These are phyloP conservation scores for Argyresthia goedartella DNA, from an alignment of 2,888 invertebrate genomes.

Conservation along the genomic window DNA sequence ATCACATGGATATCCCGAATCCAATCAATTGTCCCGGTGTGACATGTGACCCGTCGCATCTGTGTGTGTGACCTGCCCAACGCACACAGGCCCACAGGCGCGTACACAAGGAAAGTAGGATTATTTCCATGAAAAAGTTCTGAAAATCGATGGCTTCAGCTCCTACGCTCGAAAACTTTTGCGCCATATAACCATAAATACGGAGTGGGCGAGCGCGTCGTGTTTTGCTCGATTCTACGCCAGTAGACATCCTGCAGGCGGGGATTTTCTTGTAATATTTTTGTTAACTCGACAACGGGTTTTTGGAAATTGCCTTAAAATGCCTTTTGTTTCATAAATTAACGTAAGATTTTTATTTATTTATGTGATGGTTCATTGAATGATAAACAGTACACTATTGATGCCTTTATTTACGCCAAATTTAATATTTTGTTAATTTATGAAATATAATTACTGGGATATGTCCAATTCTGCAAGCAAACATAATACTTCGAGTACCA, in stretches of 20 bases:
- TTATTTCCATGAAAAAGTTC: slow-evolving; percentile 73
- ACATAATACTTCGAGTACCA: too few relatives aligned
- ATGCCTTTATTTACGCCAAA: too few relatives aligned
- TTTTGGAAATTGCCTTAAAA: not conserved
- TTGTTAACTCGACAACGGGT: slow-evolving; percentile 24
- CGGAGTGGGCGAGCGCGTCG: slow-evolving; percentile 26
- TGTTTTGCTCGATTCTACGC: slow-evolving; percentile 34
- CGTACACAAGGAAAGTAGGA: slow-evolving; percentile 67
- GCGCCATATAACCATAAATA: slow-evolving; percentile 67
- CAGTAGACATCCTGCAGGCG: slow-evolving; percentile 32
- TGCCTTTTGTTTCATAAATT: not conserved
- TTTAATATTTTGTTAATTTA: too few relatives aligned
- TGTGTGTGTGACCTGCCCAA: slow-evolving; percentile 35
- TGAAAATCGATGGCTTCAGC: slow-evolving; percentile 71
- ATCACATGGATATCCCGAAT: not conserved
- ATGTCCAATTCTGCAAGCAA: too few relatives aligned
- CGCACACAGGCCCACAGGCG: slow-evolving; percentile 34
- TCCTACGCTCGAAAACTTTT: slow-evolving; percentile 67
- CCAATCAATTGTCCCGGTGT: slow-evolving; percentile 20
- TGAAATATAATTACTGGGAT: too few relatives aligned
- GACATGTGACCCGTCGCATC: slow-evolving; percentile 34
- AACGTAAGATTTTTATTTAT: not conserved
- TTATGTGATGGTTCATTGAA: too few relatives aligned
- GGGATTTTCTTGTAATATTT: slow-evolving; percentile 42
- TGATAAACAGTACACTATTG: too few relatives aligned